Evolutionary conservation across 2,797 vertebrate species (phyloP), one percentile per base, ranked within the genome.

Genomic region (Parauchenoglanis punctatus): DNA sequence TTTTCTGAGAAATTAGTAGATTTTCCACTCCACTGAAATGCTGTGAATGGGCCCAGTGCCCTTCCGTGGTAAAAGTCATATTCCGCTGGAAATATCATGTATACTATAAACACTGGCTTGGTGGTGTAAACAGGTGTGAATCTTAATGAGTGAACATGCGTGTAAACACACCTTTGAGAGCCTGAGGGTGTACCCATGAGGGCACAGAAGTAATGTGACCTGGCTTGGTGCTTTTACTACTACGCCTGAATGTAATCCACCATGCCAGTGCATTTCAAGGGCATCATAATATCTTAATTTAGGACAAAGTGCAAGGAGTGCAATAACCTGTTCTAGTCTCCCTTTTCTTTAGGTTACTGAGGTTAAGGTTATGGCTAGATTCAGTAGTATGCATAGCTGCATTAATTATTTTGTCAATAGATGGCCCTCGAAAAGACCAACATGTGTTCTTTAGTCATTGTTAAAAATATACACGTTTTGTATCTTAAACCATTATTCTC

Each of bases 131-230:
- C 59, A 89, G 82, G 63, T 4, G 61, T 78, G 83, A 88, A 83
- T 87, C 84, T 86, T 81, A 86, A 81, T 81, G 80, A 87, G 81
- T 89, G 83, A 86, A 91, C 92, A 90, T 83, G 90, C 76, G 81
- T 91, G 90, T 89, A 93, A 92, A 93, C 90, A 93, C 54, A 88
- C 77, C 28, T 84, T 56, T 49, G 73, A 83, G 86, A 80, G 81
- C 61, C 81, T 82, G 85, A 89, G 86, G 90, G 54, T 61, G 31
- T 78, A 86, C 77, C 87, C 76, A 90, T 91, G 89, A n/a, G 84
- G 84, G 89, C 72, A 88, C 77, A 90, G 87, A 87, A 44, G 88
- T 90, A 90, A 84, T 52, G 81, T 68, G 72, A 67, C n/a, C 59
- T 81, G 84, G 63, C 89, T 87, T 61, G 68, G 87, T 90, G 89